Evolutionary conservation across 2,113 vertebrate species (phyloP), one percentile per base, ranked within the genome.

Genomic region (Aleadryas rufinucha): DNA sequence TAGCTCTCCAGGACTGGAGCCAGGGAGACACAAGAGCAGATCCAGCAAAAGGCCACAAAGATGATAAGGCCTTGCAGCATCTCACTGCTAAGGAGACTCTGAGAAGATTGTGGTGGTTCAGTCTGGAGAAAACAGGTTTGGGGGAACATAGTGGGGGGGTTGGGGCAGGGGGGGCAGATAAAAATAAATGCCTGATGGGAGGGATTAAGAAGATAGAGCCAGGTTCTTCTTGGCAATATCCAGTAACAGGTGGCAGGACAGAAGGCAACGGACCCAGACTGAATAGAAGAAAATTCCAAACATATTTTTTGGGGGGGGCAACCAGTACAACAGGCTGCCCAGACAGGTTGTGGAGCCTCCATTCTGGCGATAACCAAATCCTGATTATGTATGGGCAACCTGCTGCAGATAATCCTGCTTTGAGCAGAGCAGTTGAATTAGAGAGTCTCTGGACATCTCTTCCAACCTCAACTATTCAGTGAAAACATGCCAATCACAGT

Each of bases 81-180:
- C 19, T 78, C 19, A 42, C 8, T 18, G 24, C 56, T n/a, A 27
- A 86, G 6, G 13, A 42, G 42, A 59, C 16, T 23, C 27, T 74
- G 56, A 66, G 52, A 56, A 22, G 4, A 3, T 19, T 33, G 27
- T 23, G 11, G 15, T 33, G 59, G n/a, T 66, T 82, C 37, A n/a
- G 0, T 20, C 7, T n/a, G 33, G 23, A 59, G 59, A 33, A 44
- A 22, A 27, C 26, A 72, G 5, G 3, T 1, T 39, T 10, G 6
- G 30, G 18, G 12, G 1, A 61, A 21, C 0, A 1, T 44, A 61
- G 11, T 26, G 5, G 6, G 1, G 2, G 3, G 13, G 1, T 4
- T 22, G 17, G 1, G 13, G 7, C 4, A 26, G 10, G 11, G 4
- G 52, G 7, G 10, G 4, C 3, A 59, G 74, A 59, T 39, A n/a